A percentile compares a stretch with the other conserved stretches of the same genome.
phyloP scores from a whole-genome alignment of 2,888 invertebrate genomes.

The Branchinecta sandiegonensis region DNA sequence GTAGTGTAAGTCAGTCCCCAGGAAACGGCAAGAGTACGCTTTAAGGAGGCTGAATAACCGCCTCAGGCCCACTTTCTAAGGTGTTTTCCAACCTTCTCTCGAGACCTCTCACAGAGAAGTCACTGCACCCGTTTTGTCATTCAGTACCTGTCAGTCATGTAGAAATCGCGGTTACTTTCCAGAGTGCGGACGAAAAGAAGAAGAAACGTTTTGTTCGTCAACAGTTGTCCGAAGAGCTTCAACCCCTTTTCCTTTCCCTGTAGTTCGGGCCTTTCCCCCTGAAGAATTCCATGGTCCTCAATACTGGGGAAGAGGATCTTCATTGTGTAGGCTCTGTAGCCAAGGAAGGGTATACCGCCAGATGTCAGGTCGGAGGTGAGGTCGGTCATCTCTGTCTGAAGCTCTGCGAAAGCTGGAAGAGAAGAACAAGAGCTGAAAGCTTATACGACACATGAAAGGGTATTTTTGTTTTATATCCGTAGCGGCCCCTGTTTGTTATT shows the following conservation, averaged over 20 bases:
- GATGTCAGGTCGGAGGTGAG: slow-evolving; percentile 80
- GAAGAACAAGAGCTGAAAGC: background rate
- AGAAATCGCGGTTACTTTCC: slow-evolving; percentile 89
- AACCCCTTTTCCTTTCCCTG: slow-evolving; percentile 84
- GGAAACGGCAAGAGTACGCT: too few relatives aligned
- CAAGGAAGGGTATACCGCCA: slow-evolving; percentile 93
- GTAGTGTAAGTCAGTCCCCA: too few relatives aligned
- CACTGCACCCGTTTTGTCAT: too few relatives aligned
- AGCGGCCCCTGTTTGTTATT: slow-evolving; percentile 8
- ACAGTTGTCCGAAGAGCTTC: slow-evolving; percentile 78
- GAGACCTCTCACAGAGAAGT: too few relatives aligned
- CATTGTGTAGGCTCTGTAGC: slow-evolving; percentile 94
- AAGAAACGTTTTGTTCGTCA: slow-evolving; percentile 96
- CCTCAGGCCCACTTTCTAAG: too few relatives aligned
- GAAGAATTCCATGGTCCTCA: slow-evolving; percentile 76
- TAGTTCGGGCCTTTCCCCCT: slow-evolving; percentile 80
- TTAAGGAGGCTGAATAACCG: too few relatives aligned
- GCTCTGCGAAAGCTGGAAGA: slow-evolving; percentile 69
- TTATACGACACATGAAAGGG: background rate
- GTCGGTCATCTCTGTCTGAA: slow-evolving; percentile 96
- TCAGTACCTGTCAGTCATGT: slow-evolving; percentile 55
- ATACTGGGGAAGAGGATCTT: slow-evolving; percentile 92
- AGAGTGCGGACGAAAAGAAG: slow-evolving; percentile 88
- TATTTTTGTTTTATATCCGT: background rate
- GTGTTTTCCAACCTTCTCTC: too few relatives aligned